phyloP scores from a whole-genome alignment of 1,140 invertebrate genomes.

The Drosophila tropicalis region DNA sequence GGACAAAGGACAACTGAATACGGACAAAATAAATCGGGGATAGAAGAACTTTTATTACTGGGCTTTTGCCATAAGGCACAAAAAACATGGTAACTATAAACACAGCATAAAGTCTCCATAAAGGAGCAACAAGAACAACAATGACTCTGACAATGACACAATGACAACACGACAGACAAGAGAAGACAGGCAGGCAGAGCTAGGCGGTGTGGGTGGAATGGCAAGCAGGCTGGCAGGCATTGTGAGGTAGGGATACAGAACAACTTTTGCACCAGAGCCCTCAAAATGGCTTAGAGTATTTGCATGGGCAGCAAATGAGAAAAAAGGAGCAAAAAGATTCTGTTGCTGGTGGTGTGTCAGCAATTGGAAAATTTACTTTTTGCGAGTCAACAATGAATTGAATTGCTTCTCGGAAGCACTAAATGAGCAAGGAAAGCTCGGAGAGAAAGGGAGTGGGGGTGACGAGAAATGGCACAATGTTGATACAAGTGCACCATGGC shows the following conservation, averaged over 20 bases:
- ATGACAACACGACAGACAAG: constrained; percentile 17
- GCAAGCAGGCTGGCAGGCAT: not conserved
- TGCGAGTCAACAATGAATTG: constrained; percentile 72
- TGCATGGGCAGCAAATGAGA: constrained; percentile 30
- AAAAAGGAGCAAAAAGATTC: constrained; percentile 21
- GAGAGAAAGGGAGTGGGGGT: not conserved
- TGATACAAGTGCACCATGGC: constrained; percentile 59
- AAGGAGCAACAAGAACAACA: constrained; percentile 23
- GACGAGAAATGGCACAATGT: constrained; percentile 42
- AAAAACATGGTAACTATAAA: constrained; percentile 52
- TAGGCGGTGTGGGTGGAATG: not conserved
- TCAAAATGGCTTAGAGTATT: constrained; percentile 46
- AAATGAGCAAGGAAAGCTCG: constrained; percentile 51
- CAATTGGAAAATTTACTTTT: constrained; percentile 51
- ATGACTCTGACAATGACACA: constrained; percentile 27
- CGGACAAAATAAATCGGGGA: constrained; percentile 17
- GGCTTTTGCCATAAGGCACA: constrained; percentile 36
- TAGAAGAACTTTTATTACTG: constrained; percentile 39
- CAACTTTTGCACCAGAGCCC: constrained; percentile 25
- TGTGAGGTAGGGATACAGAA: constrained; percentile 10
- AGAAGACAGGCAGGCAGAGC: not conserved
- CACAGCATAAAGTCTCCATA: constrained; percentile 47
- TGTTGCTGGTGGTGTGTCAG: constrained; percentile 21
- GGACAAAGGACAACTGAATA: constrained; percentile 6
- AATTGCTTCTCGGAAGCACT: constrained; percentile 42